Evolutionary conservation across 2,113 vertebrate genomes (phyloP), one percentile per base, ranked within the genome.

Genomic region (Mandrillus leucophaeus): DNA sequence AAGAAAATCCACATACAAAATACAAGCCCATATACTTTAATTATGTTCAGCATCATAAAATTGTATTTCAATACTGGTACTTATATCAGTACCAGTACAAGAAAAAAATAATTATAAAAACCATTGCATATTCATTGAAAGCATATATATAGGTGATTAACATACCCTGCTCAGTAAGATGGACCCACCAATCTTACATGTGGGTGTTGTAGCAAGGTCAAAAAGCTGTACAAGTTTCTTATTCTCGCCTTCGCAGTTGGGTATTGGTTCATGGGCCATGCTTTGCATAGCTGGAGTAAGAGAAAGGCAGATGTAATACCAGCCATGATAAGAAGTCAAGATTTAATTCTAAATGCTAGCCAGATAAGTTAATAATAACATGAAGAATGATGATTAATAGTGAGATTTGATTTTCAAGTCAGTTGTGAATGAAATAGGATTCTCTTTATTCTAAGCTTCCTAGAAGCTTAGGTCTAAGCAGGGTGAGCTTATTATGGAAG

Each of bases 351-450:
- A 80, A 94, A 52, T 70, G 23, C 38, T 72, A 64, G n/a, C 35
- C 35, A 57, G 52, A 14, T 8, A 79, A 83, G 43, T 90, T 59
- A 90, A 48, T 93, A 86, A 57, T 23, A 48, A 52, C 52, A 45
- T 25, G 38, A 93, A 90, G 32, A 88, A 57, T 43, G 17, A 50
- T 68, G 61, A 75, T 73, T 70, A 76, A 86, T 17, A 35, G 52
- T 72, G 61, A 93, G n/a, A 64, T 57, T 73, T 92, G 27, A 43
- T 73, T 95, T 97, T 85, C 80, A 10, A 61, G 43, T 94, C 79
- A 82, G 45, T 52, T 61, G 55, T 45, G 20, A 85, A 94, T 14
- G 35, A 91, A 70, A 52, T 75, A 70, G 48, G 17, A 48, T 30
- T 95, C 43, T 76, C 40, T 81, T 86, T 22, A 48, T 50, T 45